These are phyloP conservation scores for Axis porcinus DNA, from an alignment of 2,113 vertebrate genomes.

Conservation along the genomic window DNA sequence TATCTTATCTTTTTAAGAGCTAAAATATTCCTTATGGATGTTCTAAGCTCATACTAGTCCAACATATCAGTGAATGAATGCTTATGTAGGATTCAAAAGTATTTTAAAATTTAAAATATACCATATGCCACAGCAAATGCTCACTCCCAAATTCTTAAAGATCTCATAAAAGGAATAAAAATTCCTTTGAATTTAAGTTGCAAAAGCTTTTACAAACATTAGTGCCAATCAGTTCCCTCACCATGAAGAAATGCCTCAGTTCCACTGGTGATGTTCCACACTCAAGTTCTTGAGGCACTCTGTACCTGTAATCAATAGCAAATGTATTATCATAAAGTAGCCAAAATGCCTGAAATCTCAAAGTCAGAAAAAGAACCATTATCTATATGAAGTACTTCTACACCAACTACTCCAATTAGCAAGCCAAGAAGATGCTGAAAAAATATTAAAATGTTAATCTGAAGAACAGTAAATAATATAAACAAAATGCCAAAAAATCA, in stretches of 20 bases:
- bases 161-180: constrained; percentile 61
- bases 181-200: constrained; percentile 57
- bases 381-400: not conserved
- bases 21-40: constrained; percentile 46
- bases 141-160: constrained; percentile 70
- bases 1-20: constrained; percentile 41
- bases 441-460: not conserved
- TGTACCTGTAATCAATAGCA: not conserved
- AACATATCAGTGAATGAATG: constrained; percentile 71
- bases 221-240: constrained; percentile 10
- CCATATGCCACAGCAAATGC: constrained; percentile 76
- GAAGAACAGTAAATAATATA: not conserved
- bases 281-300: not conserved
- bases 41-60: constrained; percentile 55
- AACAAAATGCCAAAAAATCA: constrained; percentile 14
- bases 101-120: constrained; percentile 72
- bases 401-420: not conserved
- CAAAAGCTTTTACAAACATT: constrained; percentile 58
- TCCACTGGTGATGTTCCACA: not conserved
- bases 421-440: not conserved
- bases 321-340: not conserved
- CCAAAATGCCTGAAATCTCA: constrained; percentile 6
- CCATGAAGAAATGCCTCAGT: constrained; percentile 35
- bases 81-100: constrained; percentile 64
- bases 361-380: not conserved